phyloP scores from a whole-genome alignment of 1,140 invertebrate species.

The Macrobrachium nipponense region DNA sequence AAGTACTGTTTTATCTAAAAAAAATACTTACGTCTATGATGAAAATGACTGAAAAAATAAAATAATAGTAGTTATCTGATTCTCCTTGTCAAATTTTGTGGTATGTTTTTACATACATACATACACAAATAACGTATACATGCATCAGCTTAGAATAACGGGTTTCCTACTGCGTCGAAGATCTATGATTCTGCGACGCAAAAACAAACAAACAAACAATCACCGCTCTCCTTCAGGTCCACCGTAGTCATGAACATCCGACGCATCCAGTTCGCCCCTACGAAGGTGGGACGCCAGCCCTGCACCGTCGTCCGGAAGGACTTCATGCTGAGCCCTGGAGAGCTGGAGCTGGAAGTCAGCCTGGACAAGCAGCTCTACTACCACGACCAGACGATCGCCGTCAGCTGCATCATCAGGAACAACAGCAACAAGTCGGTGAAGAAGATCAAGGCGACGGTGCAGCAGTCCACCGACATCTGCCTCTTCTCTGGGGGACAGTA shows the following conservation, averaged over 20 bases:
- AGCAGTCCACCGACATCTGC: constrained; percentile 97
- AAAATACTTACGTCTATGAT: no score
- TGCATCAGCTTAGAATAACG: no score
- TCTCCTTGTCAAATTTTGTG: no score
- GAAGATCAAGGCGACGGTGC: constrained; percentile 91
- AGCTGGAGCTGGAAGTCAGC: constrained; percentile 95
- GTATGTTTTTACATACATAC: no score
- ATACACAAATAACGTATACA: no score
- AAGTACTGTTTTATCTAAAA: no score
- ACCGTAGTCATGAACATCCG: constrained; percentile 75
- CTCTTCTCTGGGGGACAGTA: constrained; percentile 98
- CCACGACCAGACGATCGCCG: constrained; percentile 94
- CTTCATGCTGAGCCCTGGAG: constrained; percentile 94
- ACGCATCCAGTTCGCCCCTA: constrained; percentile 86
- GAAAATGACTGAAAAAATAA: no score
- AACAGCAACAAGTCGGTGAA: constrained; percentile 99
- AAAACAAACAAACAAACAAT: neutral
- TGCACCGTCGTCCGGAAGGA: constrained; percentile 97
- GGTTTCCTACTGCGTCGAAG: neutral
- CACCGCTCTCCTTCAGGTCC: constrained; percentile 62
- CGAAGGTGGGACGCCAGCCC: constrained; percentile 88
- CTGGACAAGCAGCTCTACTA: constrained; percentile 95
- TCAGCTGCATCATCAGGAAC: constrained; percentile 94
- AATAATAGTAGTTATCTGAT: no score
- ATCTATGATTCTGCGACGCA: no score